A percentile compares a stretch with the other conserved stretches of the same genome.
phyloP scores from a whole-genome alignment of 2,888 invertebrate species.

The Andrena flavipes region DNA sequence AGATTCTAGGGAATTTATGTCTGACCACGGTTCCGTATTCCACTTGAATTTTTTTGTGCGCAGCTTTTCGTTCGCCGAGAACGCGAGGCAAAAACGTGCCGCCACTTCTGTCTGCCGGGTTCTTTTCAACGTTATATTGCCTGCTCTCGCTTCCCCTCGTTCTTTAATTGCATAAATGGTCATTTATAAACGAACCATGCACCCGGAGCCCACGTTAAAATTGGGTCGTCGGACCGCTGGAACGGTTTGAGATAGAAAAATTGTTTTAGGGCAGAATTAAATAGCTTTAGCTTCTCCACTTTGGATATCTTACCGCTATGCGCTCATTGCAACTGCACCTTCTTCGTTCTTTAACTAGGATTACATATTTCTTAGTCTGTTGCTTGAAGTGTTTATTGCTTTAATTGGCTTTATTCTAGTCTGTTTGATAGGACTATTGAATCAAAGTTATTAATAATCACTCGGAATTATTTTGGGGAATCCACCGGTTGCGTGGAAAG shows the following conservation, averaged over 20 bases:
- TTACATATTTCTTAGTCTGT: too few relatives aligned
- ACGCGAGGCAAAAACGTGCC: neutral
- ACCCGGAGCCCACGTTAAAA: neutral
- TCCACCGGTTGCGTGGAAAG: too few relatives aligned
- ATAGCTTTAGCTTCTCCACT: too few relatives aligned
- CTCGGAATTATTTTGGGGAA: too few relatives aligned
- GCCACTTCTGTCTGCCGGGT: constrained; percentile 9
- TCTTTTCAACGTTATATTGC: constrained; percentile 8
- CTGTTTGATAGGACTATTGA: too few relatives aligned
- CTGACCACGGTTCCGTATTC: constrained; percentile 26
- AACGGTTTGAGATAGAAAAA: neutral
- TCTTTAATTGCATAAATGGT: constrained; percentile 12
- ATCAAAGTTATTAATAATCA: too few relatives aligned
- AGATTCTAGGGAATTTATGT: constrained; percentile 28
- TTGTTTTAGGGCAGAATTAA: too few relatives aligned
- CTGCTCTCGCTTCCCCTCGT: neutral
- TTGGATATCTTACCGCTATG: too few relatives aligned
- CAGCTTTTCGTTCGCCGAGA: constrained; percentile 10
- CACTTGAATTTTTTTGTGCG: constrained; percentile 23
- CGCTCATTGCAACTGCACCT: too few relatives aligned
- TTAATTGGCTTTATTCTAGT: too few relatives aligned
- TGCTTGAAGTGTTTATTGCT: too few relatives aligned
- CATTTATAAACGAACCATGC: constrained; percentile 1
- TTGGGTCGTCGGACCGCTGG: neutral
- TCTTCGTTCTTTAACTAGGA: too few relatives aligned